A percentile compares a stretch with the other conserved stretches of the same genome.
phyloP scores from a whole-genome alignment of 2,888 invertebrate species.

The Amphipoea lucens region DNA sequence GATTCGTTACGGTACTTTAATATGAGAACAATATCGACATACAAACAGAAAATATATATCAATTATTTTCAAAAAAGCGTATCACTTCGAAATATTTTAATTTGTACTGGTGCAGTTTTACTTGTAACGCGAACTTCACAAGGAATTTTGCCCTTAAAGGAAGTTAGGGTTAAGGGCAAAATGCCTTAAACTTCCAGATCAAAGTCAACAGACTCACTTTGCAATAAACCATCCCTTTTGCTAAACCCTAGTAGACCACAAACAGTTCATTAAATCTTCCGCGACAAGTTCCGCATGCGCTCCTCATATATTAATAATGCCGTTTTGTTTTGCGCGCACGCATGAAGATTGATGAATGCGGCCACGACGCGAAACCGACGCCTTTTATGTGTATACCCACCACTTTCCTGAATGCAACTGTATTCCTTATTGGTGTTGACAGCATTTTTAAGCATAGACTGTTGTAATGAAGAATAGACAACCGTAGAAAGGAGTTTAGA shows the following conservation, averaged over 20 bases:
- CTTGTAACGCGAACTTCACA: not conserved
- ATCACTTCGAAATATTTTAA: not conserved
- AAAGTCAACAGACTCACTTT: not conserved
- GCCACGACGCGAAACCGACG: constrained; percentile 51
- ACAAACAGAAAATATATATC: fast-evolving
- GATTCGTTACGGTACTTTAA: not conserved
- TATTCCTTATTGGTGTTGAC: constrained; percentile 29
- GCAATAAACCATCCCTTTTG: constrained; percentile 28
- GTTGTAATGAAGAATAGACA: not conserved
- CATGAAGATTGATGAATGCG: constrained; percentile 65
- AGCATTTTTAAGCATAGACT: constrained; percentile 37
- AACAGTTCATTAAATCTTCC: constrained; percentile 65
- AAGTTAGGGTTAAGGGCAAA: too few species aligned
- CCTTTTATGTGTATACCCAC: constrained; percentile 65
- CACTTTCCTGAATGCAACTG: constrained; percentile 46
- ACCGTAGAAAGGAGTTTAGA: not conserved
- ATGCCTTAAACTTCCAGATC: not conserved
- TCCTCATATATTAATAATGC: constrained; percentile 59
- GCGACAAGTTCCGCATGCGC: constrained; percentile 55
- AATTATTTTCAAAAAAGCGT: not conserved
- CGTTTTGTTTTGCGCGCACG: constrained; percentile 54
- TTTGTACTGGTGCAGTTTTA: not conserved
- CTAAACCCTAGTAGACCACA: constrained; percentile 34
- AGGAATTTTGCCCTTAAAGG: not conserved
- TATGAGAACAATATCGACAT: not conserved